Base-by-base conservation (phyloP, 2,113 vertebrate genomes). In the Todiramphus saurophagus region DNA sequence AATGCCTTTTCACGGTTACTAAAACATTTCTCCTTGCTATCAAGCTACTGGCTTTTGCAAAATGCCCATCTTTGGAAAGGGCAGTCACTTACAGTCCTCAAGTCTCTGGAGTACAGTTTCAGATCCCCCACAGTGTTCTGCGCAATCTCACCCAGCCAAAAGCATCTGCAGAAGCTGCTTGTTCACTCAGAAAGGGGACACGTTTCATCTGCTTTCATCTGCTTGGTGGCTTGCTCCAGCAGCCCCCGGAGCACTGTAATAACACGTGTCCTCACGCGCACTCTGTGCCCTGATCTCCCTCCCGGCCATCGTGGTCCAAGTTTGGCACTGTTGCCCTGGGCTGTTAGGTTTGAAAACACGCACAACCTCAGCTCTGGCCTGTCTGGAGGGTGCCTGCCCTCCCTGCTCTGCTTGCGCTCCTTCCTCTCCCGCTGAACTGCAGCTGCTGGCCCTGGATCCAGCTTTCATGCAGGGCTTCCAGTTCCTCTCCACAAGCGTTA, bases 361-460 rank as follows among this genome's bases (percentile, higher is more conserved):
- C 35, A 53, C 48, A 75, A 10, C 9, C 35, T 56, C 81, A 39
- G 39, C 63, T 76, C 48, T 10, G 35, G 63, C 33, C 37, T 5
- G 33, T 50, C 72, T 2, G 18, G 33, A 76, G 59, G 5, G 6
- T 3, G 4, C 24, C 80, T 58, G 46, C 53, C 70, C 60, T 39
- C 83, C 48, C 31, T 27, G 39, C 41, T 3, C 1, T 0, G 3
- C 83, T 35, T 0, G 0, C 0, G 3, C 10, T 46, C 21, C 31
- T 33, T 92, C 30, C 21, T 78, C 28, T 10, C 43, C 30, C 18
- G 2, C 13, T 11, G 19, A 59, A 19, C 16, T 0, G 2, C 69
- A 79, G 64, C 43, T 80, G 70, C 66, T 59, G 66, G n/a, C n/a
- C 23, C 37, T 0, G 0, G 15, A 33, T 28, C 41, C n/a, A 66